Percentiles rank a stretch among this genome's conserved stretches.
Conservation (phyloP, 2,113 vertebrate genomes). For the Cyanoramphus novaezelandiae region DNA sequence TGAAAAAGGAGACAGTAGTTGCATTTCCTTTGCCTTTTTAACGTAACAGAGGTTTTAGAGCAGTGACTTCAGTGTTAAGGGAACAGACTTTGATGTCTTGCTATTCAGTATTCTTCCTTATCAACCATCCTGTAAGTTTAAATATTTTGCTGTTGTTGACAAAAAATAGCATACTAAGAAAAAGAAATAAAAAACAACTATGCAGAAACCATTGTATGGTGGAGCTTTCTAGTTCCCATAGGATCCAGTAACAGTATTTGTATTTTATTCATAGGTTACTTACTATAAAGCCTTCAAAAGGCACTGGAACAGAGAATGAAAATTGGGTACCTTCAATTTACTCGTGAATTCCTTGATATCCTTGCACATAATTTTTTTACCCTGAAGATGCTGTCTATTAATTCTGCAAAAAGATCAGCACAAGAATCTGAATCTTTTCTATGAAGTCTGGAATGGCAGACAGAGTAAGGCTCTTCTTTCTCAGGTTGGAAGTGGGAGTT, state of each 20-base stretch:
- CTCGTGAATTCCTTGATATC: neutral
- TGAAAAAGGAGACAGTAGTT: neutral
- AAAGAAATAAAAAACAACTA: neutral
- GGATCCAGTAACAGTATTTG: neutral
- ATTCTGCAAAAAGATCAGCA: neutral
- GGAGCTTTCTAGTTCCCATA: neutral
- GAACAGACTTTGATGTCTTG: neutral
- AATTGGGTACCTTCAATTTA: neutral
- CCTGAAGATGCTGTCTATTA: neutral
- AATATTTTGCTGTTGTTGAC: neutral
- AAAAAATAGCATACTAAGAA: neutral
- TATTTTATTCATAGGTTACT: neutral
- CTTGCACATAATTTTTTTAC: neutral
- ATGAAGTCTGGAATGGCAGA: neutral
- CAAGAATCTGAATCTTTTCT: neutral
- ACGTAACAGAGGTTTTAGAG: neutral
- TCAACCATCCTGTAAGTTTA: neutral
- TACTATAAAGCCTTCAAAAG: neutral
- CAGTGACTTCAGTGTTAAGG: neutral
- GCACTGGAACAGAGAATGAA: neutral
- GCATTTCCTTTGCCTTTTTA: neutral
- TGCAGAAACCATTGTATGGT: neutral
- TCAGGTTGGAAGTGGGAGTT: neutral
- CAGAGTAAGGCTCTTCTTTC: neutral
- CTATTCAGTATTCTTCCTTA: neutral